phyloP scores from a whole-genome alignment of 2,113 vertebrate genomes.

The Rhabdomys dilectus region DNA sequence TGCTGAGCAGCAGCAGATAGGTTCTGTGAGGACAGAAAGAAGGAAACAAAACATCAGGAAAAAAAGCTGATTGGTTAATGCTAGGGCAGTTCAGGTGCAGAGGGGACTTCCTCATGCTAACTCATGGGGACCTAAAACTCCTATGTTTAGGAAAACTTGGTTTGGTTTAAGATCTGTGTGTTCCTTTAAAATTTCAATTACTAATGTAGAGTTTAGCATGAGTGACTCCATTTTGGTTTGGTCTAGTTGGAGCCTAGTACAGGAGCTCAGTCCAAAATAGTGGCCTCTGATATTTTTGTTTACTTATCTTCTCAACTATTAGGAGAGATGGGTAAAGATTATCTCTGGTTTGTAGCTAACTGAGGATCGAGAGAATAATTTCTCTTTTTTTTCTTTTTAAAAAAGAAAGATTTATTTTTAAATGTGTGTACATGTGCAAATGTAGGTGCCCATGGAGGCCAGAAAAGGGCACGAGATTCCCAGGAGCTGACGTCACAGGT shows the following conservation, averaged over 20 bases:
- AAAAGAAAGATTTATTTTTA: neutral
- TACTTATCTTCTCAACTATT: slow-evolving; percentile 5
- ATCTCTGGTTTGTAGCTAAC: slow-evolving; percentile 40
- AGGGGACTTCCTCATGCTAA: neutral
- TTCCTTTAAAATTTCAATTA: neutral
- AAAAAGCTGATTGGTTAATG: neutral
- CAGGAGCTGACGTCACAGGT: neutral
- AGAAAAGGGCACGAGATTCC: neutral
- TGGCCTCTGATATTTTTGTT: neutral
- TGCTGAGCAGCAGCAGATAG: too few relatives aligned
- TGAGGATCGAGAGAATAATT: neutral
- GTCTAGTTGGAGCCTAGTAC: neutral
- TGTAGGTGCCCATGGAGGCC: neutral
- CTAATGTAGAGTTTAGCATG: neutral
- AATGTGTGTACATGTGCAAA: neutral
- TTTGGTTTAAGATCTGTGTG: neutral
- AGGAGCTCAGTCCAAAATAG: neutral
- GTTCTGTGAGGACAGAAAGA: neutral
- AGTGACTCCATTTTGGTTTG: neutral
- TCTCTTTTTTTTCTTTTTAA: neutral
- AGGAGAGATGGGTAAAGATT: neutral
- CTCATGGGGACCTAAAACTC: neutral
- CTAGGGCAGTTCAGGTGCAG: neutral
- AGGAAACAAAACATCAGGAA: neutral
- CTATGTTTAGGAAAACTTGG: neutral